Evolutionary conservation across 2,113 vertebrate species (phyloP).

Genomic region (Nicator chloris): DNA sequence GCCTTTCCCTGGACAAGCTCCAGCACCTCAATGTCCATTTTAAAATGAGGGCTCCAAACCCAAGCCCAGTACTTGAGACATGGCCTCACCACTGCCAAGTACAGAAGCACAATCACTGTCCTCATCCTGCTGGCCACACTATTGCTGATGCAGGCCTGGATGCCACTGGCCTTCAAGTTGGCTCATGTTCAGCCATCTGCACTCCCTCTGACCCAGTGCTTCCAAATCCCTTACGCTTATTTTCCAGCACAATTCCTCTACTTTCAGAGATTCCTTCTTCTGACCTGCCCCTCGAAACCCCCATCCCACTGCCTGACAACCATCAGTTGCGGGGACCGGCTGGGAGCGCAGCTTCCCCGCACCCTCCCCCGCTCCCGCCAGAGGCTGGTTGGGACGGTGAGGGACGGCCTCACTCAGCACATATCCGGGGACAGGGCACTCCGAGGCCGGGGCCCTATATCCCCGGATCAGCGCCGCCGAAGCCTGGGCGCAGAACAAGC

Average conservation of each 20-base stretch:
- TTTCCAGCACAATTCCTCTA: background rate
- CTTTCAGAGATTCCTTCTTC: background rate
- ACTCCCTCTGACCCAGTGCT: accelerated
- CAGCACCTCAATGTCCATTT: background rate
- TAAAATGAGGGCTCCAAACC: background rate
- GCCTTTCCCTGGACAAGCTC: background rate
- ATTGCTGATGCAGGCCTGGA: background rate
- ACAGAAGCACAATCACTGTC: background rate
- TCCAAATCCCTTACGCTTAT: accelerated
- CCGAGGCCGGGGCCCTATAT: accelerated
- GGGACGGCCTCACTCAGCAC: background rate
- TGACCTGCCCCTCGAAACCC: accelerated
- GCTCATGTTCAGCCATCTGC: accelerated
- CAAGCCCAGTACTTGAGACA: background rate
- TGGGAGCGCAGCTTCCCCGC: too few species aligned
- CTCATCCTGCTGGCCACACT: background rate
- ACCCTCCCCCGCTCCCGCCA: background rate
- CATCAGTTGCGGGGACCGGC: accelerated
- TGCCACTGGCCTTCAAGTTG: background rate
- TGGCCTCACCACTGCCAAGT: too few species aligned
- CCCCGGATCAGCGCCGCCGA: accelerated
- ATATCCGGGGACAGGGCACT: too few species aligned
- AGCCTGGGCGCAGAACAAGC: accelerated
- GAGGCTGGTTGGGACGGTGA: accelerated
- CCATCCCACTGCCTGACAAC: accelerated